Evolutionary conservation across 1,140 invertebrate species (phyloP), one percentile per base, ranked within the genome.

Genomic region (Andricus grossulariae): DNA sequence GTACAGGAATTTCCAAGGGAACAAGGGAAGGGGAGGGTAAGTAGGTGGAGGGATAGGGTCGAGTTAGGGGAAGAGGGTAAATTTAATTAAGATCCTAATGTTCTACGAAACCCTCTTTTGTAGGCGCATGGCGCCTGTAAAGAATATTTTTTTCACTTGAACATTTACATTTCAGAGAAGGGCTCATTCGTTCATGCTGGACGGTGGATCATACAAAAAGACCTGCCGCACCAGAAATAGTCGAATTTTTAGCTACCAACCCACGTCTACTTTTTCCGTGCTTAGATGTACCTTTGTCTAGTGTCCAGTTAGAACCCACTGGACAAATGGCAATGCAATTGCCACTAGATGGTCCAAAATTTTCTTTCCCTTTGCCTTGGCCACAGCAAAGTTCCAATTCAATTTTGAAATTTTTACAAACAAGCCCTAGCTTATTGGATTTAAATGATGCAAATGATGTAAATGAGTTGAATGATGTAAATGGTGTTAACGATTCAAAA

Each of bases 131-230:
- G 39, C 39, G 39, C 2, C 6, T 10, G 0, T 7, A 10, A 32
- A 32, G 39, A 45, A 5, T 11, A 45, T 8, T 45, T 49, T 16
- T 3, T 21, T 18, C 10, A 50, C 13, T 71, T 18, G 15, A 73
- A 71, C 15, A n/a, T 72, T 39, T 50, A 1, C 6, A 16, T 66
- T 73, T 13, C 90, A 97, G 96, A 78, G 94, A 95, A 88, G 93
- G 90, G 50, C 89, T 98, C 52, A 93, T 98, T 72, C 93, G 93
- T 80, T 93, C 94, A 2, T 98, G 97, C 89, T 97, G 97, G 96
- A 93, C 93, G 45, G 91, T 92, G 71, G 94, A 96, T 21, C 90
- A 93, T n/a, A 92, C 93, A 45, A 93, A 94, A 77, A 93, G 97
- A 3, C 96, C 96, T 4, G 93, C 93, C 11, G 95, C 96, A 0